Evolutionary conservation across 2,113 vertebrate species (phyloP).

Genomic region (Prochilodus magdalenae): DNA sequence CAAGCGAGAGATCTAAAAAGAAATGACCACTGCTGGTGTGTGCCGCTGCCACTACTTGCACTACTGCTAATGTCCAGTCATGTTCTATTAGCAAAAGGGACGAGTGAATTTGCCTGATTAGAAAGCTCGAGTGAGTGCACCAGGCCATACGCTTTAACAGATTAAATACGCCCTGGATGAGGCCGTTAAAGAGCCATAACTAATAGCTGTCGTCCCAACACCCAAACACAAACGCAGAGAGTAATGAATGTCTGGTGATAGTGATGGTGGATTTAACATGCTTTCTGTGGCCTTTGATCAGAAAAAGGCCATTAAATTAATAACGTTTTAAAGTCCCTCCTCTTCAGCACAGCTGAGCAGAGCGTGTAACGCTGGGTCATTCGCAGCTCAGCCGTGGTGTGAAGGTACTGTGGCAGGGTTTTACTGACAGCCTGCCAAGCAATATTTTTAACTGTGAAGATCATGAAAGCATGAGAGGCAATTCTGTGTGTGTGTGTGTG

Average conservation of each 20-base stretch:
- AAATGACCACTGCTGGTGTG: too few relatives aligned
- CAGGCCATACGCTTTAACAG: constrained; percentile 4
- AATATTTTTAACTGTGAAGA: constrained; percentile 30
- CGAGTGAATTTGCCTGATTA: constrained; percentile 29
- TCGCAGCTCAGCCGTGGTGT: not conserved
- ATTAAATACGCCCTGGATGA: constrained; percentile 27
- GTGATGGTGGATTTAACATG: constrained; percentile 21
- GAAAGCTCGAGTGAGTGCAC: not conserved
- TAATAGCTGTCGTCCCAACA: constrained; percentile 25
- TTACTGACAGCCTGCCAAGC: constrained; percentile 35
- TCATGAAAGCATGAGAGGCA: constrained; percentile 23
- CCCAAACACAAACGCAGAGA: not conserved
- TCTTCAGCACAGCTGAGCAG: not conserved
- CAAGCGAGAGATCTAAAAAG: constrained; percentile 2
- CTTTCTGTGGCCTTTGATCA: not conserved
- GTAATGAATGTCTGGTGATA: constrained; percentile 19
- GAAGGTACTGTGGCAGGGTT: constrained; percentile 15
- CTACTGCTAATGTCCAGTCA: constrained; percentile 14
- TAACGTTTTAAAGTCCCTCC: constrained; percentile 20
- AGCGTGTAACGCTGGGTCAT: not conserved
- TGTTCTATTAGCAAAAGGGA: constrained; percentile 23
- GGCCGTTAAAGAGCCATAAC: constrained; percentile 6
- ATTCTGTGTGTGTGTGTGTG: not conserved
- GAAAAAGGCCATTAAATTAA: constrained; percentile 37
- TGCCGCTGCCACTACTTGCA: not conserved